Conservation (phyloP, 2,113 vertebrate species). For the Gallinago paraguaiae region DNA sequence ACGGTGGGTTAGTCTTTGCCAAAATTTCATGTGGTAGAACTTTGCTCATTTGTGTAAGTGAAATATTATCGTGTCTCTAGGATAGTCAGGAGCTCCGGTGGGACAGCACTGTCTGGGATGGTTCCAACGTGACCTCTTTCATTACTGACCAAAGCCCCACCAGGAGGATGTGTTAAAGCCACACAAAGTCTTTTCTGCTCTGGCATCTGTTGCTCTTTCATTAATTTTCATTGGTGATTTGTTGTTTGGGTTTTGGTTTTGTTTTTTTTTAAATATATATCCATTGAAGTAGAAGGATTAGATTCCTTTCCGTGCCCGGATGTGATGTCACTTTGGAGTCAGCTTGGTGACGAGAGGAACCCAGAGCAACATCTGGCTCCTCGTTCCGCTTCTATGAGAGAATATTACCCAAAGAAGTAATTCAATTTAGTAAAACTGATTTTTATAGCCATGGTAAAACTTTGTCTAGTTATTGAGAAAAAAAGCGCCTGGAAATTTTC, state of each 20-base stretch:
- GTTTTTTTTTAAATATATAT: neutral
- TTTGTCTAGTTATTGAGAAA: neutral
- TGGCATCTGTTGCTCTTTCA: neutral
- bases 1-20: neutral
- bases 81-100: neutral
- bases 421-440: neutral
- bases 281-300: conserved; percentile 2
- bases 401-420: neutral
- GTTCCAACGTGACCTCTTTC: neutral
- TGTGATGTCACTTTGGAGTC: neutral
- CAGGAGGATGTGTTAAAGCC: neutral
- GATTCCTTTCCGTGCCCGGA: neutral
- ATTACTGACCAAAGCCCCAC: neutral
- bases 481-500: neutral
- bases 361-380: neutral
- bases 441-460: neutral
- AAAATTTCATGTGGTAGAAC: neutral
- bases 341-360: neutral
- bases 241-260: neutral
- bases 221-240: neutral
- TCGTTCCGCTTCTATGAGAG: neutral
- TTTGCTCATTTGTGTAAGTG: neutral
- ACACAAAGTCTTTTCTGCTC: neutral
- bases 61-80: neutral
- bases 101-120: neutral